A percentile compares a stretch with the other conserved stretches of the same genome.
phyloP scores from a whole-genome alignment of 2,113 vertebrate species.

The Embiotoca jacksoni region DNA sequence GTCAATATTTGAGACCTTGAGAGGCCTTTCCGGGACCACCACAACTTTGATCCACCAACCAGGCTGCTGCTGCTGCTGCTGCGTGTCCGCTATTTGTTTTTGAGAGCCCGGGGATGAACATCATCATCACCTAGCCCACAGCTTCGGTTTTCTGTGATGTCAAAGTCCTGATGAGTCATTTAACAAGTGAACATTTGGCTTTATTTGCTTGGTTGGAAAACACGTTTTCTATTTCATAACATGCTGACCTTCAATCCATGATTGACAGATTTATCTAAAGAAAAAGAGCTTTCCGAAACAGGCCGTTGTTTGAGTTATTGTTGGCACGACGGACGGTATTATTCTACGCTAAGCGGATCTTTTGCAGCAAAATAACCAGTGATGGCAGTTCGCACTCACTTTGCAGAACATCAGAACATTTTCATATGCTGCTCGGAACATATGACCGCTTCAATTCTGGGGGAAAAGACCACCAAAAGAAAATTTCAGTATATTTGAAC shows the following conservation, averaged over 20 bases:
- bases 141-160: too few species aligned
- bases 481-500: too few species aligned
- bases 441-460: background rate
- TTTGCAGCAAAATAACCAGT: background rate
- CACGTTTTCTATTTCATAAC: too few species aligned
- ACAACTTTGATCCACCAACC: slow-evolving; percentile 12
- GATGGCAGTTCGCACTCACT: too few species aligned
- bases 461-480: too few species aligned
- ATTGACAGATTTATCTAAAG: background rate
- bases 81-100: slow-evolving; percentile 40
- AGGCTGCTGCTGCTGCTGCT: slow-evolving; percentile 3
- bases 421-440: background rate
- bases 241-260: background rate
- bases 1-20: slow-evolving; percentile 12
- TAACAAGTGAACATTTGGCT: background rate
- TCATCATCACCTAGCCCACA: background rate
- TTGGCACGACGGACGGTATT: background rate
- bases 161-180: too few species aligned
- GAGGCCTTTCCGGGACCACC: slow-evolving; percentile 4
- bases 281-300: background rate
- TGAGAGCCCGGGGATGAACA: slow-evolving; percentile 32
- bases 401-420: too few species aligned
- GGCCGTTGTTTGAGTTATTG: background rate
- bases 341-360: too few species aligned
- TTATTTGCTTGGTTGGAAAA: background rate